phyloP scores from a whole-genome alignment of 1,140 invertebrate species.

The Drosophila sturtevanti region DNA sequence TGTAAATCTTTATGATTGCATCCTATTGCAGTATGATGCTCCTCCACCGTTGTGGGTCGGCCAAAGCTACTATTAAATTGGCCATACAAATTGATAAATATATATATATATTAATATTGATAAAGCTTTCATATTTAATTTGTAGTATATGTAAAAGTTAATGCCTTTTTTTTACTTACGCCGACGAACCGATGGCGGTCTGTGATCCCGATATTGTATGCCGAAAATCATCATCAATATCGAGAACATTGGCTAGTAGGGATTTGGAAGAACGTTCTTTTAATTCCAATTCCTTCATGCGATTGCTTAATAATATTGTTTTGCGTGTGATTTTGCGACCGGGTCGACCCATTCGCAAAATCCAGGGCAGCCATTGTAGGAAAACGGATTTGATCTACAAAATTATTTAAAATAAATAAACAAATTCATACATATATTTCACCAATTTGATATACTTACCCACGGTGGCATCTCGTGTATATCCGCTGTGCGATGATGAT shows the following conservation, averaged over 20 bases:
- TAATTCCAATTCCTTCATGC: conserved; percentile 95
- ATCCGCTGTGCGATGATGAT: conserved; percentile 98
- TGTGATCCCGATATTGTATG: conserved; percentile 84
- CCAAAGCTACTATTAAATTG: conserved; percentile 83
- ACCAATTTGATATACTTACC: conserved; percentile 87
- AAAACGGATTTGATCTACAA: conserved; percentile 94
- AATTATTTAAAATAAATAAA: not conserved
- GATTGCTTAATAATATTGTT: conserved; percentile 93
- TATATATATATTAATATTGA: not conserved
- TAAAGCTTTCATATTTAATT: not conserved
- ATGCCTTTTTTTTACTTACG: conserved; percentile 54
- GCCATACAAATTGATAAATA: not conserved
- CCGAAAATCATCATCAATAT: conserved; percentile 97
- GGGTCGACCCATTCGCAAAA: conserved; percentile 96
- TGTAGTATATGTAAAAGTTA: not conserved
- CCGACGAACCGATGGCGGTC: conserved; percentile 84
- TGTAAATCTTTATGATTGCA: conserved; percentile 89
- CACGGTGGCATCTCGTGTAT: conserved; percentile 98
- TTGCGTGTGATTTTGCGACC: conserved; percentile 96
- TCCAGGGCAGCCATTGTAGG: conserved; percentile 98
- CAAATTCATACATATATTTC: not conserved
- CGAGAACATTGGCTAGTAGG: conserved; percentile 95
- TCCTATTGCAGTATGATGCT: conserved; percentile 85
- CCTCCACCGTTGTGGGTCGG: conserved; percentile 85
- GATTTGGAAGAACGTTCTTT: conserved; percentile 96